Base-by-base conservation (phyloP, 2,797 vertebrate species). In the Oreortyx pictus region DNA sequence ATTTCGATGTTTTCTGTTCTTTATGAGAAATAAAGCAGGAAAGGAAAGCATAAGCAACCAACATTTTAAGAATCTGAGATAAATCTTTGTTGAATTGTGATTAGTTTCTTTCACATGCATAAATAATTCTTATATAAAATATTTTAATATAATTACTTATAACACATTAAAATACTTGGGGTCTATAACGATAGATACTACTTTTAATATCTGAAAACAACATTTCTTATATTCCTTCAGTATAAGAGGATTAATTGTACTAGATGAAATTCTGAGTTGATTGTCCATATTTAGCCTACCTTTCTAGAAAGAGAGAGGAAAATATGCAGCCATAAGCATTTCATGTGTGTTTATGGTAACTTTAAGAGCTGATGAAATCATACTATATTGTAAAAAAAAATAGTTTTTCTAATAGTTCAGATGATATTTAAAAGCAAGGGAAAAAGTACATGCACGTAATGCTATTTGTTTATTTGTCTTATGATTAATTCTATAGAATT, bases 301-400 rank as follows among this genome's bases (percentile, higher is more conserved):
- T 2, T 64, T 82, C 2, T 3, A 86, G 61, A 5, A 64, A 57
- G 23, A 70, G 24, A 86, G 49, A 72, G 3, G 9, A 89, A 86
- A 85, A 65, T 1, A 6, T 13, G 9, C 6, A 52, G 8, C 29
- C 1, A 39, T n/a, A 83, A 1, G 1, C 2, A 1, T 50, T 64
- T 83, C 66, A 57, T 57, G 24, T 90, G 11, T 68, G 9, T 72
- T 49, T 57, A 31, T 77, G 57, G 22, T 23, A 77, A 61, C 29
- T 2, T 20, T 49, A 19, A 57, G 7, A 77, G 22, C 9, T 61
- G 8, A 52, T 4, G 0, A 82, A 93, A 57, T 37, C 1, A 70
- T 31, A 37, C 11, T n/a, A 57, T 13, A 57, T 71, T 41, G 7
- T 41, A 18, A 19, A 11, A 57, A 46, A 68, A 25, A 14, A 2